Evolutionary conservation across 1,140 invertebrate genomes (phyloP).

Genomic region (Apis dorsata): DNA sequence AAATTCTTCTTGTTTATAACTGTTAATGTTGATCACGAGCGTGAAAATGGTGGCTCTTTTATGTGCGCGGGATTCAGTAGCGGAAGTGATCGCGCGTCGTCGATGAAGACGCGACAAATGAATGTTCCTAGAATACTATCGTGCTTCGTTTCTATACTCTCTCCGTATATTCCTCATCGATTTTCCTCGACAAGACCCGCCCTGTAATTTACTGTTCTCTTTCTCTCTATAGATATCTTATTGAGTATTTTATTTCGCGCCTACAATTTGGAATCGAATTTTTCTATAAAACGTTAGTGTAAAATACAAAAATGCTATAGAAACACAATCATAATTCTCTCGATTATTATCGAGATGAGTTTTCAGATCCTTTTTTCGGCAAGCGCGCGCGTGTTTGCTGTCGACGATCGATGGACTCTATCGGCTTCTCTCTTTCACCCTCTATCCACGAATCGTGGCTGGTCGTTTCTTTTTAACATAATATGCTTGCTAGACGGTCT

Average conservation of each 20-base stretch:
- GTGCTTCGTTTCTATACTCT: conserved; percentile 7
- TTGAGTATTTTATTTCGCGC: neutral
- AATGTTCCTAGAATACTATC: neutral
- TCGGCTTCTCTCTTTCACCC: conserved; percentile 40
- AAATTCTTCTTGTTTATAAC: neutral
- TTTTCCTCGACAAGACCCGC: conserved; percentile 57
- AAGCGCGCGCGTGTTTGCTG: conserved; percentile 43
- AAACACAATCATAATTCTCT: neutral
- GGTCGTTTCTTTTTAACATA: conserved; percentile 3
- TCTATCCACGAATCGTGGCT: conserved; percentile 16
- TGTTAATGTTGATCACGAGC: neutral
- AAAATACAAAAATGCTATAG: too few species aligned
- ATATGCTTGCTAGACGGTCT: neutral
- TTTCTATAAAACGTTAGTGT: too few species aligned
- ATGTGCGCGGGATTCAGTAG: neutral
- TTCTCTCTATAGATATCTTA: neutral
- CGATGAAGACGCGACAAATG: conserved; percentile 13
- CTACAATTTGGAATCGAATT: neutral
- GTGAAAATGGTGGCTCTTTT: conserved; percentile 41
- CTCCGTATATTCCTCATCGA: conserved; percentile 46
- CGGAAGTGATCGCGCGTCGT: conserved; percentile 1
- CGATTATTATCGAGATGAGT: neutral
- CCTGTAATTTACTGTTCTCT: conserved; percentile 41
- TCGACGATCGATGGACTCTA: conserved; percentile 48
- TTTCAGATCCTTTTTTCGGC: conserved; percentile 23